Percentiles rank a stretch among this genome's conserved stretches.
Conservation (phyloP, 2,797 vertebrate species). For the Peromyscus eremicus region DNA sequence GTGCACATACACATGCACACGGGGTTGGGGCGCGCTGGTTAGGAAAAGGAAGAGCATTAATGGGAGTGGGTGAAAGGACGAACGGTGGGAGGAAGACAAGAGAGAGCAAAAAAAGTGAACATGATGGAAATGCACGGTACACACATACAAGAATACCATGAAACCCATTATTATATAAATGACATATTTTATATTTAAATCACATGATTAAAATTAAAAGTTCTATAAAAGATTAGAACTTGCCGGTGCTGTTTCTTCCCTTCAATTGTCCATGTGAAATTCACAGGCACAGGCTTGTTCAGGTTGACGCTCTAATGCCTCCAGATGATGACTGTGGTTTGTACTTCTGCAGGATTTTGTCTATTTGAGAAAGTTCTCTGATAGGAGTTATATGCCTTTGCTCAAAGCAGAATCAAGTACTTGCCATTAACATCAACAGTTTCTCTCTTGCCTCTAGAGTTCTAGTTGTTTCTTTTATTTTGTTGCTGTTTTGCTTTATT, state of each 20-base stretch:
- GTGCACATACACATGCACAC: background rate
- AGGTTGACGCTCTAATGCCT: background rate
- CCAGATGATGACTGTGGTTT: background rate
- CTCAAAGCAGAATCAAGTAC: background rate
- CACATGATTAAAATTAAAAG: background rate
- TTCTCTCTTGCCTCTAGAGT: background rate
- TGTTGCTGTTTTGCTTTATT: background rate
- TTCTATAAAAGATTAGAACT: background rate
- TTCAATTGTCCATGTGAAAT: background rate
- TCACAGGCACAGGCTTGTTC: background rate
- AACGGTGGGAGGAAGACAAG: background rate
- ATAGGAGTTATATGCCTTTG: background rate
- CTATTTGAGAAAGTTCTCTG: background rate
- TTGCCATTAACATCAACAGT: background rate
- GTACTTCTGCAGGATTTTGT: background rate
- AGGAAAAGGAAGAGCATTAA: background rate
- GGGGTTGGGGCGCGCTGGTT: no score
- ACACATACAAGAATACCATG: background rate
- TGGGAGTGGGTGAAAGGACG: background rate
- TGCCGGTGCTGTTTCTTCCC: background rate
- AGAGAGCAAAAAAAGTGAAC: background rate
- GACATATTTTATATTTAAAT: no score
- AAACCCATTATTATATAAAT: background rate
- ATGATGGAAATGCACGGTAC: background rate
- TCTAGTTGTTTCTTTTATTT: background rate